phyloP scores from a whole-genome alignment of 1,140 invertebrate species.

The Trichonephila clavipes region DNA sequence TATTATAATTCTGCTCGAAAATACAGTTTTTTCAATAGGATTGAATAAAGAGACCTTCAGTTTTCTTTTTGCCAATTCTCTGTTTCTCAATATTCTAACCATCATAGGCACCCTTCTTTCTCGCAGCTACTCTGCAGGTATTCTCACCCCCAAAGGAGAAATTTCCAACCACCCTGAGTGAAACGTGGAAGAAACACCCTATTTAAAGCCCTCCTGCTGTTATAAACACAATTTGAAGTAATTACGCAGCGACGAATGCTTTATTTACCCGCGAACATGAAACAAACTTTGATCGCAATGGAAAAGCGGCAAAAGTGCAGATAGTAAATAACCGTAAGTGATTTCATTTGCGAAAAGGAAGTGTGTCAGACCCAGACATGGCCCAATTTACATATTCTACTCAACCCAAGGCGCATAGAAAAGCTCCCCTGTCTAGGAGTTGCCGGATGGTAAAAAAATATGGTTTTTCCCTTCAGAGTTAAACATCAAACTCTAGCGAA shows the following conservation, averaged over 20 bases:
- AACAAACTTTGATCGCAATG: constrained; percentile 35
- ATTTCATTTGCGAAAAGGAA: constrained; percentile 50
- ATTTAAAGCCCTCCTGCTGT: constrained; percentile 43
- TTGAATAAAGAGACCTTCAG: constrained; percentile 6
- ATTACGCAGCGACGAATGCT: constrained; percentile 60
- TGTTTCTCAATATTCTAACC: background rate
- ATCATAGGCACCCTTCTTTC: constrained; percentile 21
- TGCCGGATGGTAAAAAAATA: constrained; percentile 39
- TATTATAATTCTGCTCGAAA: background rate
- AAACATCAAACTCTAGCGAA: background rate
- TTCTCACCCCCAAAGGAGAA: constrained; percentile 21
- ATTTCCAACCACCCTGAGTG: background rate
- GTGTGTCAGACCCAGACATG: constrained; percentile 60
- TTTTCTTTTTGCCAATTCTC: background rate
- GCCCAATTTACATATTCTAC: constrained; percentile 61
- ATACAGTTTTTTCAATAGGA: background rate
- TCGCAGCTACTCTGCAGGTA: background rate
- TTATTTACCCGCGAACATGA: constrained; percentile 52
- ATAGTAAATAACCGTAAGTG: constrained; percentile 45
- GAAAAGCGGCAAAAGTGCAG: constrained; percentile 45
- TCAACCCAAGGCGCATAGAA: constrained; percentile 36
- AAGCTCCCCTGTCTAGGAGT: constrained; percentile 31
- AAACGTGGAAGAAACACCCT: constrained; percentile 37
- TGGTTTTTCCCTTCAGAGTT: background rate
- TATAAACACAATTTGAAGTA: constrained; percentile 47